These are phyloP conservation scores for Tolmerus cingulatus DNA, from an alignment of 2,888 invertebrate species.

Conservation along the genomic window DNA sequence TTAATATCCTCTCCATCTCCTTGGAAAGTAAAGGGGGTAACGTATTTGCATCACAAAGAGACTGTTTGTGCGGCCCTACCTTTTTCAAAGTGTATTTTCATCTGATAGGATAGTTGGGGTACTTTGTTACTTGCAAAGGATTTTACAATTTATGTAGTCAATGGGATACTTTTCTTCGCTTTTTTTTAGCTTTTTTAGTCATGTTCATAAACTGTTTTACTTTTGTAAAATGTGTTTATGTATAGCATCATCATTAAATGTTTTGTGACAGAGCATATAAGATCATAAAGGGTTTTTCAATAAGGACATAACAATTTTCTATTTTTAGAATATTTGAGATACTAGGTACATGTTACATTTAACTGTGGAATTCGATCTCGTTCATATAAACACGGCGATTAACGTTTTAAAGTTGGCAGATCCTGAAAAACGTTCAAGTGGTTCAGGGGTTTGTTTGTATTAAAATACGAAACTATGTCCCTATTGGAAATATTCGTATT, in stretches of 20 bases:
- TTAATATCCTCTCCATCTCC: conserved; percentile 47
- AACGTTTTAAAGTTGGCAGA: too few relatives aligned
- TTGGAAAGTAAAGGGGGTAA: neutral
- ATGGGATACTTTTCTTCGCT: neutral
- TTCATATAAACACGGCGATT: too few relatives aligned
- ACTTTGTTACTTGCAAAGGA: neutral
- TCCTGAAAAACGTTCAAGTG: too few relatives aligned
- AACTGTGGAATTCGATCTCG: too few relatives aligned
- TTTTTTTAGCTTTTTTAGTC: neutral
- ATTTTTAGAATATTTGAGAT: too few relatives aligned
- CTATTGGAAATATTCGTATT: too few relatives aligned
- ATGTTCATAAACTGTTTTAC: neutral
- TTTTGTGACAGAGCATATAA: neutral
- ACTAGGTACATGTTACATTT: too few relatives aligned
- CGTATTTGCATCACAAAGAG: conserved; percentile 47
- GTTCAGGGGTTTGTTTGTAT: too few relatives aligned
- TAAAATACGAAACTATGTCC: too few relatives aligned
- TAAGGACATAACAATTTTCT: too few relatives aligned
- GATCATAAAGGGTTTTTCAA: too few relatives aligned
- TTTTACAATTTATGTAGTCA: neutral
- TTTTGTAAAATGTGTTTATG: neutral
- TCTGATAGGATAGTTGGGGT: neutral
- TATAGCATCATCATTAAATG: neutral
- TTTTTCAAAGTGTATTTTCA: neutral
- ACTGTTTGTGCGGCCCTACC: conserved; percentile 38